Evolutionary conservation across 2,113 vertebrate genomes (phyloP).

Genomic region (Podarcis muralis): DNA sequence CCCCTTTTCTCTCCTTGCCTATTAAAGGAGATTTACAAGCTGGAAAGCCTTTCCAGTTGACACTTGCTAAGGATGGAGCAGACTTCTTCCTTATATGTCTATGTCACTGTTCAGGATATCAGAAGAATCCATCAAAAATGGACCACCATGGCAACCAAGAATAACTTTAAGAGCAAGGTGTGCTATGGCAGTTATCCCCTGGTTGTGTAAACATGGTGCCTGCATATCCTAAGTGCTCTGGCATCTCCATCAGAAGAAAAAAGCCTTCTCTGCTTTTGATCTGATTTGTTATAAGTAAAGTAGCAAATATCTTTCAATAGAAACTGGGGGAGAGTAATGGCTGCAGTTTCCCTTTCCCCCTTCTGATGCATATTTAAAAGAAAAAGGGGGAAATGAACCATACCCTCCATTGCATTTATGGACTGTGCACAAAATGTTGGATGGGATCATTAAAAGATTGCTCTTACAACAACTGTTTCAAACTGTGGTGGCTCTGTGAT

Average conservation of each 20-base stretch:
- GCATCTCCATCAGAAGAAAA: not conserved
- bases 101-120: no score
- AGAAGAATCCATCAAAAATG: no score
- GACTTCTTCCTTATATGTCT: no score
- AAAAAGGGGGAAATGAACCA: no score
- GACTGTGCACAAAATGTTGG: no score
- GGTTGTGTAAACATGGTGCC: no score
- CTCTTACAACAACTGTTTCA: not conserved
- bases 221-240: not conserved
- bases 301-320: not conserved
- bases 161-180: not conserved
- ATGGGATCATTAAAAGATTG: not conserved
- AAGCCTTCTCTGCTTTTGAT: not conserved
- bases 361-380: not conserved
- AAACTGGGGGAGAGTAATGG: not conserved
- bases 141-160: not conserved
- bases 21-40: not conserved
- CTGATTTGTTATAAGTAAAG: not conserved
- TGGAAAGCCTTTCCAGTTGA: no score
- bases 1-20: not conserved
- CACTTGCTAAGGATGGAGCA: no score
- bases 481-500: not conserved
- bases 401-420: not conserved
- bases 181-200: no score
- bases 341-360: not conserved